Evolutionary conservation across 2,797 vertebrate genomes (phyloP), one percentile per base, ranked within the genome.

Genomic region (Smutsia temminckii): DNA sequence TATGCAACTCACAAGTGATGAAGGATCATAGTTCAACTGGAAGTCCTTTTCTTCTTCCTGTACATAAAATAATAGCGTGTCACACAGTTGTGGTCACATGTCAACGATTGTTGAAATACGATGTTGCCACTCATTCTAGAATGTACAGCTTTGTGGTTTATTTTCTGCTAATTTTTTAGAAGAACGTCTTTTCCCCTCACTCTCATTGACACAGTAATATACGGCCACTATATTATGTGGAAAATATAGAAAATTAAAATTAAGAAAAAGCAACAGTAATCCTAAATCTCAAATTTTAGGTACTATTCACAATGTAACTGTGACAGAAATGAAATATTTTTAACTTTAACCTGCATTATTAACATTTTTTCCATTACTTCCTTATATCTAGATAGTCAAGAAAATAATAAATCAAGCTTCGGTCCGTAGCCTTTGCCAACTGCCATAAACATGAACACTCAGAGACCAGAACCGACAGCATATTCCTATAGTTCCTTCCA

Each of bases 161-260:
- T n/a, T 78, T 93, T 46, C 66, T 91, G 14, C 32, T 89, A 49
- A 83, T 61, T 89, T 78, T 88, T 75, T 77, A 86, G 66, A 89
- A 92, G 42, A 61, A 7, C 0, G 2, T 72, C 34, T 77, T 32
- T 37, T 29, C 13, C 64, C 25, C 20, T 29, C 8, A 25, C 25
- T 91, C 16, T 20, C 59, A 13, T 51, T 40, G 25, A 21, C 42
- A 37, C 37, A 75, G 46, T 69, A 79, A 71, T 40, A 32, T 32
- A 27, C 11, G 34, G 79, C 53, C 71, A n/a, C 49, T 51, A 2
- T 37, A 20, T 37, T 69, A 32, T 3, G 27, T 18, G 46, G 66
- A 87, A 87, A 79, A 78, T 20, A 27, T 64, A 90, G 42, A 21
- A 85, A 72, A 85, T 78, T 69, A 74, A 84, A 72, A 83, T 6